Conservation (phyloP, 2,797 vertebrate genomes). For the Hirundo rustica region DNA sequence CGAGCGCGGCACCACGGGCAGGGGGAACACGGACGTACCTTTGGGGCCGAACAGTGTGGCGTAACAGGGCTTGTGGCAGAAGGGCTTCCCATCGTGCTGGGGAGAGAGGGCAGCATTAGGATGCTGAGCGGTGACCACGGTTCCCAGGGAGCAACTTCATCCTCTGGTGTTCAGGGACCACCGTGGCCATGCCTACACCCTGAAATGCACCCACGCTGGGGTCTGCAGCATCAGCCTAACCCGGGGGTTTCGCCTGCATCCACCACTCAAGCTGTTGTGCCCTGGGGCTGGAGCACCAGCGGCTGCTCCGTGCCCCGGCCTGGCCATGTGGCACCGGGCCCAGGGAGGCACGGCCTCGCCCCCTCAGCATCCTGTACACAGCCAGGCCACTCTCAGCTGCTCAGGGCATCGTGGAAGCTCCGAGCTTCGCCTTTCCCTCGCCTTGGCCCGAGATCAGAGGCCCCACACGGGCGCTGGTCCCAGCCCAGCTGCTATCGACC, state of each 20-base stretch:
- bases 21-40: constrained; percentile 74
- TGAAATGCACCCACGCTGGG: fast-evolving
- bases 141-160: neutral
- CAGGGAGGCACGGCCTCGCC: neutral
- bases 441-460: neutral
- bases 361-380: neutral
- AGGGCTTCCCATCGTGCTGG: constrained; percentile 93
- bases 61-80: constrained; percentile 96
- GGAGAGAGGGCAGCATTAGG: neutral
- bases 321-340: fast-evolving
- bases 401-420: neutral
- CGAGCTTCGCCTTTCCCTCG: fast-evolving
- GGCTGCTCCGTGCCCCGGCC: fast-evolving
- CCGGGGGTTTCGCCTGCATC: fast-evolving
- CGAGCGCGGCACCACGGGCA: fast-evolving
- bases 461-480: fast-evolving
- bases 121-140: fast-evolving
- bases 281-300: neutral
- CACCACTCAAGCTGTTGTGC: fast-evolving
- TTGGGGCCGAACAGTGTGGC: constrained; percentile 93
- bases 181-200: neutral
- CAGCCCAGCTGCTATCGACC: neutral
- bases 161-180: neutral
- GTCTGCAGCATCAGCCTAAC: neutral
- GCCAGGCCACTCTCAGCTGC: fast-evolving